Base-by-base conservation (phyloP, 2,113 vertebrate genomes). In the Osmerus eperlanus region DNA sequence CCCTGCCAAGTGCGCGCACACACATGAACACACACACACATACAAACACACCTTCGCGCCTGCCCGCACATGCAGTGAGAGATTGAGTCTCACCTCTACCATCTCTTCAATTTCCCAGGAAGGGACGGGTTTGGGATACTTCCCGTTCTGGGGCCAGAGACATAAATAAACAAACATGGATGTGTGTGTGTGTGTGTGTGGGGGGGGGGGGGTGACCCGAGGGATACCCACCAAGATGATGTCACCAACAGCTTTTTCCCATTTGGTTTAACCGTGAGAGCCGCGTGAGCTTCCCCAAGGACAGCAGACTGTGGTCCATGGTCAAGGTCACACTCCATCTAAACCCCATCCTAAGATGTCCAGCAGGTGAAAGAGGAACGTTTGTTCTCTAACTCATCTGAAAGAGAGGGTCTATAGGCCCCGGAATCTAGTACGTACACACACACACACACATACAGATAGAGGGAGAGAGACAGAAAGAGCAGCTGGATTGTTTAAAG, bases 401-500 rank as follows among this genome's bases (percentile, higher is more conserved):
- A 67, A 80, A 32, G 5, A 41, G 36, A 4, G 75, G 78, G 86
- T 54, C 11, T 79, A 55, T 1, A 23, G 16, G 11, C 53, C 53
- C 53, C 7, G 16, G 3, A 15, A 15, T n/a, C 54, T 56, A 56
- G 15, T 56, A 18, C 3, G 19, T 16, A 3, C 63, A 73, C 28
- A 75, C 32, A 68, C 76, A 80, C 36, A 47, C 29, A 55, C 47
- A 75, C 47, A 59, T 28, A 32, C 62, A 70, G 15, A 58, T 18
- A 36, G 18, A 19, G 7, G 47, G 18, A 87, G 70, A 68, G 58
- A 63, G 47, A 68, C 23, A 60, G 18, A 70, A 12, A 63, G 1
- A 29, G 76, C 89, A 91, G 91, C 91, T 94, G 90, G 91, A 83
- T 89, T 68, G 89, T 93, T 93, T 92, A 94, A 94, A 94, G 83